Evolutionary conservation across 2,888 invertebrate species (phyloP).

Genomic region (Eristalis intricaria): DNA sequence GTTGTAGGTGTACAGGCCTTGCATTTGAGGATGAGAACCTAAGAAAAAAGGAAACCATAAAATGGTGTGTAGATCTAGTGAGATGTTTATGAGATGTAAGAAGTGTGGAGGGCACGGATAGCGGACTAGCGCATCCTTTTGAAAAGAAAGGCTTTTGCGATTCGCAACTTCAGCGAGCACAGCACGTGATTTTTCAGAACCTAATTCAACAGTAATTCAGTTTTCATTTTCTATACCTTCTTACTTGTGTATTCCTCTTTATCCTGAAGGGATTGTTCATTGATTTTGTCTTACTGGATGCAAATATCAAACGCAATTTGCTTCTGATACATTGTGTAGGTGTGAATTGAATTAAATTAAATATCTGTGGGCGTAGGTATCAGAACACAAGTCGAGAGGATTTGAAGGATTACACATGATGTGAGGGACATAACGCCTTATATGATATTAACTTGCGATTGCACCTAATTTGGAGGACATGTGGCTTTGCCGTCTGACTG

Average conservation of each 20-base stretch:
- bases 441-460: too few species aligned
- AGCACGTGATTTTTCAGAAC: constrained; percentile 65
- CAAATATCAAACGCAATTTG: background rate
- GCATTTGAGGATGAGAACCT: constrained; percentile 32
- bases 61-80: constrained; percentile 38
- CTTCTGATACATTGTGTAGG: background rate
- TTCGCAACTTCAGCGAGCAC: constrained; percentile 57
- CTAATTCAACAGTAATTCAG: constrained; percentile 71
- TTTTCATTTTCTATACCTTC: constrained; percentile 37
- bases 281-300: constrained; percentile 69
- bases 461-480: too few species aligned
- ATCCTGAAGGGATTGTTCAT: background rate
- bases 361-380: background rate
- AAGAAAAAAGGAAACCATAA: constrained; percentile 41
- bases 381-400: background rate
- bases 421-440: too few species aligned
- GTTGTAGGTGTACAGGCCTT: constrained; percentile 20
- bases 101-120: background rate
- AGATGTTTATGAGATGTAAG: constrained; percentile 60
- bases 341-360: background rate
- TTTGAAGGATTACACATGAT: background rate
- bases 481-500: too few species aligned
- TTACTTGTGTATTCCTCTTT: constrained; percentile 16
- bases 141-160: constrained; percentile 61
- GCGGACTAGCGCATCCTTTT: constrained; percentile 24